Conservation (phyloP, 2,888 invertebrate genomes). For the Plusia festucae region DNA sequence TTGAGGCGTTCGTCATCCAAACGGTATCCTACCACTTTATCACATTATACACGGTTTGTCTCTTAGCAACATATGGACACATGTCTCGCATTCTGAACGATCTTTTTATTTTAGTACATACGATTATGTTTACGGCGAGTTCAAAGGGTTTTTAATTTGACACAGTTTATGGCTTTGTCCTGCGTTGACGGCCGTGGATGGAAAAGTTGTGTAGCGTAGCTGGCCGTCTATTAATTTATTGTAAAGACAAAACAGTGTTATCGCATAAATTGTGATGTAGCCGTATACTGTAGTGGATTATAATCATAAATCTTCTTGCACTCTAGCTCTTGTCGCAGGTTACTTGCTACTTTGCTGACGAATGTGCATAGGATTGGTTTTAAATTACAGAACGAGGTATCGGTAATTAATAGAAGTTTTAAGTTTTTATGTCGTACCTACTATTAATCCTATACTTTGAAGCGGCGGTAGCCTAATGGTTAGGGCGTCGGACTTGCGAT, state of each 20-base stretch:
- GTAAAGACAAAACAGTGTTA: constrained; percentile 57
- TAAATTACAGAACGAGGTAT: not conserved
- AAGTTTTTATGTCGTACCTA: not conserved
- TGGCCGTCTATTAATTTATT: constrained; percentile 58
- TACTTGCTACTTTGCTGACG: constrained; percentile 43
- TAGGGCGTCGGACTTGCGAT: too few species aligned
- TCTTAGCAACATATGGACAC: constrained; percentile 83
- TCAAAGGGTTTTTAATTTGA: constrained; percentile 87
- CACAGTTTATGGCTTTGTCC: constrained; percentile 83
- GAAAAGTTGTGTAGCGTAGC: constrained; percentile 67
- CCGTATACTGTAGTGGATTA: constrained; percentile 41
- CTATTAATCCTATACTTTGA: too few species aligned
- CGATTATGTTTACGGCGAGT: constrained; percentile 81
- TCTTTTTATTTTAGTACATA: constrained; percentile 82
- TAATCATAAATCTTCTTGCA: constrained; percentile 54
- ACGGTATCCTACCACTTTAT: constrained; percentile 71
- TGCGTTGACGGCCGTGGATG: constrained; percentile 72
- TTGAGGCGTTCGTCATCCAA: constrained; percentile 57
- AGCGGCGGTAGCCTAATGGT: too few species aligned
- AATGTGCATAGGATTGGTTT: constrained; percentile 21
- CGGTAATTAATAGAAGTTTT: not conserved
- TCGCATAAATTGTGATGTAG: constrained; percentile 55
- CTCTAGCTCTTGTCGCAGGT: constrained; percentile 40
- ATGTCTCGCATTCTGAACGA: constrained; percentile 81
- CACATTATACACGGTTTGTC: constrained; percentile 84